phyloP scores from a whole-genome alignment of 1,140 invertebrate genomes.

The Drosophila melanica region DNA sequence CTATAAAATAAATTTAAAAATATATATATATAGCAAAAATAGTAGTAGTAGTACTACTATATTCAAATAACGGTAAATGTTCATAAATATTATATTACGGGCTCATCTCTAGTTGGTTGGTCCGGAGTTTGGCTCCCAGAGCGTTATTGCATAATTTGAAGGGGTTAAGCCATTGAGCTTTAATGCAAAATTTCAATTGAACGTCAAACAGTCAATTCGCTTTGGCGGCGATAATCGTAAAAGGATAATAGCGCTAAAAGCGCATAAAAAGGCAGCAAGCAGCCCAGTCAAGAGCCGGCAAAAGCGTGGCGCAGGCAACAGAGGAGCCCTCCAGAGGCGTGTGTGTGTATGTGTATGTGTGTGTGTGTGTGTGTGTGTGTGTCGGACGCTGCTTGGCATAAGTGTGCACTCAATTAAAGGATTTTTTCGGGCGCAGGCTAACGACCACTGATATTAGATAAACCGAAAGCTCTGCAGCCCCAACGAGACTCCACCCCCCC shows the following conservation, averaged over 20 bases:
- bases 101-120: background rate
- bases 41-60: too few relatives aligned
- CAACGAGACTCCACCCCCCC: too few relatives aligned
- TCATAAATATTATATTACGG: background rate
- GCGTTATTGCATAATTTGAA: conserved; percentile 79
- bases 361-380: conserved; percentile 8
- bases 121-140: conserved; percentile 7
- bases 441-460: conserved; percentile 59
- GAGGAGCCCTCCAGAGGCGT: conserved; percentile 20
- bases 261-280: conserved; percentile 71
- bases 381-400: conserved; percentile 52
- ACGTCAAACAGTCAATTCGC: conserved; percentile 83
- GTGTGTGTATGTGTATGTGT: conserved; percentile 1
- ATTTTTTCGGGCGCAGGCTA: conserved; percentile 59
- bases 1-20: too few relatives aligned
- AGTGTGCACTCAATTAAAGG: conserved; percentile 82
- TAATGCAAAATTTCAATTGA: conserved; percentile 83
- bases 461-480: conserved; percentile 16
- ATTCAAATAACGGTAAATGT: too few relatives aligned
- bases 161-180: conserved; percentile 82
- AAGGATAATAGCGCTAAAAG: conserved; percentile 81
- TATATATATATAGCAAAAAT: too few relatives aligned
- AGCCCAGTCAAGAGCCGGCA: background rate
- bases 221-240: conserved; percentile 81
- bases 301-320: conserved; percentile 1